A percentile compares a stretch with the other conserved stretches of the same genome.
These are phyloP conservation scores for Halyomorpha halys DNA, from an alignment of 1,140 invertebrate genomes.

Conservation along the genomic window DNA sequence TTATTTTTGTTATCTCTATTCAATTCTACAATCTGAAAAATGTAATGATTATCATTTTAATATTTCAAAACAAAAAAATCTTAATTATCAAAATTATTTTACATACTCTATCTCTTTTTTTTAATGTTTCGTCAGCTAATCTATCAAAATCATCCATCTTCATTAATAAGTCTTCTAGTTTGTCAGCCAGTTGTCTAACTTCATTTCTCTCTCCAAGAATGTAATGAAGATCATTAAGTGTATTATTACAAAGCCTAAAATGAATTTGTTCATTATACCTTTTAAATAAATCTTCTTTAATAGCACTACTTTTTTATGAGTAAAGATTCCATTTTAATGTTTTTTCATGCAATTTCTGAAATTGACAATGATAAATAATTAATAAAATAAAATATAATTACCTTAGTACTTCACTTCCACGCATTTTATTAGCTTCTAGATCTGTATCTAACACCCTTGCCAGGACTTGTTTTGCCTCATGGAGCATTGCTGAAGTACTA, in stretches of 20 bases:
- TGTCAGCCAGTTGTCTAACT: slow-evolving; percentile 22
- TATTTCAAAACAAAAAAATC: too few species aligned
- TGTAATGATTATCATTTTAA: background rate
- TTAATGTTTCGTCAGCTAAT: slow-evolving; percentile 4
- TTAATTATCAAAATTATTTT: too few species aligned
- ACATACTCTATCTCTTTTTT: slow-evolving; percentile 15
- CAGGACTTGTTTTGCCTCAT: slow-evolving; percentile 45
- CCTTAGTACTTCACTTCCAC: slow-evolving; percentile 41
- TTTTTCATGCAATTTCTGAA: too few species aligned
- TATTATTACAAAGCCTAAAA: slow-evolving; percentile 23
- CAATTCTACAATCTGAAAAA: slow-evolving; percentile 22
- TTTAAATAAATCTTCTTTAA: too few species aligned
- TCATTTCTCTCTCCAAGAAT: slow-evolving; percentile 27
- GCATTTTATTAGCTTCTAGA: slow-evolving; percentile 36
- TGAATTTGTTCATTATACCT: background rate
- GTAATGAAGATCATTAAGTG: slow-evolving; percentile 25
- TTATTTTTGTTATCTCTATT: slow-evolving; percentile 15
- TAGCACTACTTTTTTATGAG: too few species aligned
- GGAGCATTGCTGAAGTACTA: slow-evolving; percentile 46
- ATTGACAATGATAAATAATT: too few species aligned
- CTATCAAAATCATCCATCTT: slow-evolving; percentile 20
- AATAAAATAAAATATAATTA: slow-evolving; percentile 24
- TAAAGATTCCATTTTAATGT: too few species aligned
- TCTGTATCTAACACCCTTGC: slow-evolving; percentile 44
- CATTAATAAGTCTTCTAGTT: slow-evolving; percentile 19